Evolutionary conservation across 2,113 vertebrate genomes (phyloP), one percentile per base, ranked within the genome.

Genomic region (Apistogramma diplotaenia): DNA sequence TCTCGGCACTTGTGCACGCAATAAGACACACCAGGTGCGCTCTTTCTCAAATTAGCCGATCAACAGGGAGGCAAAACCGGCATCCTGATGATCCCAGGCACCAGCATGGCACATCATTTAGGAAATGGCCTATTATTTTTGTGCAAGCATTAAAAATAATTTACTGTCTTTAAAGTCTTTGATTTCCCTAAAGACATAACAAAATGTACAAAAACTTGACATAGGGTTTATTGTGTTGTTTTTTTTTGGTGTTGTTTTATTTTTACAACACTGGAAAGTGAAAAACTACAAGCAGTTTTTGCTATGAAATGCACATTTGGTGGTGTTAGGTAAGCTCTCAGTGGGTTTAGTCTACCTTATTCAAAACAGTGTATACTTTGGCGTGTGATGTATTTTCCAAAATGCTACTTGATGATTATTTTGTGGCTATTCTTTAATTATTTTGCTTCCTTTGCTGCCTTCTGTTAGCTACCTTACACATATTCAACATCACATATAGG

Each of bases 111-210:
- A 94, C 92, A 87, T 94, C 94, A 85, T 95, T 94, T 95, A 93
- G 94, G 89, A 95, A 95, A 96, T 95, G 93, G 94, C 91, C 95
- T 93, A 94, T 95, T 96, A 95, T 94, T 94, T 94, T 95, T 94
- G 90, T 81, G 91, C 90, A 83, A 86, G 93, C 94, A 94, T 96
- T 95, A 93, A 94, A 95, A 94, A 94, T 95, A 94, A 95, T 95
- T 95, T 95, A 94, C 87, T 85, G 90, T 91, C 89, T 93, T 93
- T 90, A 92, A 92, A 91, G 85, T 92, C 84, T 91, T 88, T 90
- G 90, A 94, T 93, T 93, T 94, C 90, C 91, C 87, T 85, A 81
- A 86, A 92, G 91, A 93, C 82, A 74, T 60, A 80, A 85, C 76
- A 89, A 89, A 92, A 90, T 76, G 79, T 91, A 90, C 81, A 92